Conservation (phyloP, 1,140 invertebrate genomes). For the Drosophila grimshawi region DNA sequence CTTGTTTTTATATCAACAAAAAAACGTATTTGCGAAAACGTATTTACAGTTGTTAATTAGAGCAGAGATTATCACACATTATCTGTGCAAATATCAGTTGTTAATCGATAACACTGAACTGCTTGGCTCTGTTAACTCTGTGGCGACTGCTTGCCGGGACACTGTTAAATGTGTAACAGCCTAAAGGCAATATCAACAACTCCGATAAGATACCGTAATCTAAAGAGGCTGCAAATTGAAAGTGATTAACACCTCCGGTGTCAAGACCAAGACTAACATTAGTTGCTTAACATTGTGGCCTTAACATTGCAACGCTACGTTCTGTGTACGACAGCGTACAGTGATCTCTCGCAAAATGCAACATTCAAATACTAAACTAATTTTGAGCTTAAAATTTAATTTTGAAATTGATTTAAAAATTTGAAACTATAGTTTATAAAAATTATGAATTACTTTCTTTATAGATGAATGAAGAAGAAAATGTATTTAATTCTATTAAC, state of each 20-base stretch:
- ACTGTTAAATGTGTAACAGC: slow-evolving; percentile 5
- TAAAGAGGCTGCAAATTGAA: slow-evolving; percentile 1
- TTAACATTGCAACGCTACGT: no score
- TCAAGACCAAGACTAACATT: not conserved
- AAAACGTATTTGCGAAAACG: no score
- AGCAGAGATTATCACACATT: not conserved
- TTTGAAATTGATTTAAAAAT: no score
- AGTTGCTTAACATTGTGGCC: no score
- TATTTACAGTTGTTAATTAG: not conserved
- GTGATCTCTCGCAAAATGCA: not conserved
- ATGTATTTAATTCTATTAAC: no score
- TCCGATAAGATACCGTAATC: slow-evolving; percentile 24
- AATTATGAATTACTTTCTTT: no score
- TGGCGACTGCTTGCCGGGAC: not conserved
- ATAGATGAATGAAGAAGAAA: no score
- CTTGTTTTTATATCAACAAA: slow-evolving; percentile 7
- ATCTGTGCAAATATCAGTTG: not conserved
- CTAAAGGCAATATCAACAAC: slow-evolving; percentile 3
- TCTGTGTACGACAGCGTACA: not conserved
- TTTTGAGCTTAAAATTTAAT: no score
- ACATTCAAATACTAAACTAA: no score
- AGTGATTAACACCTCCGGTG: slow-evolving; percentile 8
- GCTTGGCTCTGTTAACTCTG: slow-evolving; percentile 8
- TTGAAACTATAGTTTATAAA: no score
- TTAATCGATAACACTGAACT: slow-evolving; percentile 21